Percentiles rank a stretch among this genome's conserved stretches.
Conservation (phyloP, 53 echinoderm and acorn worm genomes). For the Luidia sarsii region DNA sequence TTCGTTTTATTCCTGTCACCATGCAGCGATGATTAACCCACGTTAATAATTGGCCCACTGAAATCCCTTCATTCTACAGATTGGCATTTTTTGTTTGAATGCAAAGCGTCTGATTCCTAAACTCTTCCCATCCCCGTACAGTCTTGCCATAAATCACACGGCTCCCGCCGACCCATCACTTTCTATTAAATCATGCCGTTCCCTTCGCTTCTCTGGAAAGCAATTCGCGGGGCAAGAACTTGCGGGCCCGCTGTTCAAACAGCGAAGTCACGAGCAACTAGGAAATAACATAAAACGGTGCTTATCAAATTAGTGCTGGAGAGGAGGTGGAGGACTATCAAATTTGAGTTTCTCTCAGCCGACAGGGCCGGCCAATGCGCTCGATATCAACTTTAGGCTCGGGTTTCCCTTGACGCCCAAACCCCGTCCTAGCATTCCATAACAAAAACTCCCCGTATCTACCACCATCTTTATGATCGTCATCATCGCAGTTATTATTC, state of each 20-base stretch:
- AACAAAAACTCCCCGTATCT: slow-evolving; percentile 42
- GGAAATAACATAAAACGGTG: slow-evolving; percentile 48
- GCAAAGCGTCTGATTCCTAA: slow-evolving; percentile 27
- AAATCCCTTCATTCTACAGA: too few relatives aligned
- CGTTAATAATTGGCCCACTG: too few relatives aligned
- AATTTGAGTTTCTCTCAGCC: slow-evolving; percentile 54
- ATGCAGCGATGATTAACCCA: too few relatives aligned
- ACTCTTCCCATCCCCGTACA: slow-evolving; percentile 35
- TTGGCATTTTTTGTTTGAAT: too few relatives aligned
- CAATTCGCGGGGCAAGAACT: slow-evolving; percentile 26
- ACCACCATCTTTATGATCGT: slow-evolving; percentile 35
- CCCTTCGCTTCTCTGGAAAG: slow-evolving; percentile 19
- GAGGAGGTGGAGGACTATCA: slow-evolving; percentile 45
- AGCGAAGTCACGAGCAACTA: slow-evolving; percentile 53
- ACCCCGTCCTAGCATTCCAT: slow-evolving; percentile 46
- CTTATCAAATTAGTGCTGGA: slow-evolving; percentile 52
- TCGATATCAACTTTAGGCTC: slow-evolving; percentile 53
- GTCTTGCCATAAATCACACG: slow-evolving; percentile 44
- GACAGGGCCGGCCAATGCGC: slow-evolving; percentile 25
- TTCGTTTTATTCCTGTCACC: too few relatives aligned
- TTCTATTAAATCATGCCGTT: slow-evolving; percentile 49
- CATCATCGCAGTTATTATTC: slow-evolving; percentile 57
- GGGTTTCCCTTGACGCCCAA: slow-evolving; percentile 46
- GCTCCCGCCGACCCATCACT: slow-evolving; percentile 27
- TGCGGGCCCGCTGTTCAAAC: slow-evolving; percentile 54